phyloP scores from a whole-genome alignment of 2,113 vertebrate genomes.

The Paramormyrops kingsleyae region DNA sequence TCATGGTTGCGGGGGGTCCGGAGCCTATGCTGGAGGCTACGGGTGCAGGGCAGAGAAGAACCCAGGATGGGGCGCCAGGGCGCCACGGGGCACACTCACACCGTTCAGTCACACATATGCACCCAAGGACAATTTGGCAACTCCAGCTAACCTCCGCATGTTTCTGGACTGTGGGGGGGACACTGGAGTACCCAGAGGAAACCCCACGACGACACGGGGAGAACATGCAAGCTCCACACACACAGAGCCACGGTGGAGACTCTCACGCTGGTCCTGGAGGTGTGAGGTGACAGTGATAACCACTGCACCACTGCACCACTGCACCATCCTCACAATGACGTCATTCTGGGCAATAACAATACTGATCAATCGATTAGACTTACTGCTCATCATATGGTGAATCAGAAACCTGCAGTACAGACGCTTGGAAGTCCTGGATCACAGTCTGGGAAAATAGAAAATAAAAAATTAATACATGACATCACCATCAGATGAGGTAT shows the following conservation, averaged over 20 bases:
- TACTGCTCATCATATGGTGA: constrained; percentile 98
- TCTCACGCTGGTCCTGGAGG: neutral
- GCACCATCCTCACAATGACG: neutral
- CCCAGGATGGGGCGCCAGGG: no score
- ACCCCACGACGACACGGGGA: neutral
- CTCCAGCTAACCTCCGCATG: no score
- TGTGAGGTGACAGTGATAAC: neutral
- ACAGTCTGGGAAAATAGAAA: constrained; percentile 67
- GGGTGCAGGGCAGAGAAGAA: no score
- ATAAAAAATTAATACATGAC: neutral
- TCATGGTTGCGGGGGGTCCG: neutral
- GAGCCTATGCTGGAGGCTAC: neutral
- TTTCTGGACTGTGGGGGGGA: no score
- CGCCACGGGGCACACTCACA: no score
- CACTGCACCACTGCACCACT: neutral
- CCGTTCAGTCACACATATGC: no score
- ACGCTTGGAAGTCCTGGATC: constrained; percentile 97
- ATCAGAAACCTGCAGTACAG: constrained; percentile 96
- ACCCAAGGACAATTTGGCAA: no score
- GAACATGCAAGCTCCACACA: neutral
- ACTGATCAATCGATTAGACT: constrained; percentile 38
- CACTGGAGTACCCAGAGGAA: neutral
- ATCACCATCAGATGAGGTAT: neutral
- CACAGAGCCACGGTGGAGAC: neutral
- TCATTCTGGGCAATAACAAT: neutral